Evolutionary conservation across 2,888 invertebrate species (phyloP), one percentile per base, ranked within the genome.

Genomic region (Embidobia sp.): DNA sequence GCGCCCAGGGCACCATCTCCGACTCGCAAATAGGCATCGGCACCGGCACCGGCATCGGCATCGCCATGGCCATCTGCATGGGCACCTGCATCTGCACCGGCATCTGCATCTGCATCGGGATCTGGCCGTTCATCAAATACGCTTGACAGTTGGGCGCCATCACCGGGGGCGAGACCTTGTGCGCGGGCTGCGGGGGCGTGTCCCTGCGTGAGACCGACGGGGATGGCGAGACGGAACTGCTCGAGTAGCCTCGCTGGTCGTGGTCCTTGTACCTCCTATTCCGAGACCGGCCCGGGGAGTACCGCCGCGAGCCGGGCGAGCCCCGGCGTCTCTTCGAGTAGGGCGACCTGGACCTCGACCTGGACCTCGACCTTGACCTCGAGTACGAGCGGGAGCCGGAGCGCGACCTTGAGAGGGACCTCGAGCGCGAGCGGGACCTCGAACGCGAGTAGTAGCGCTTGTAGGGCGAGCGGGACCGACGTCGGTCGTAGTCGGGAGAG

Each of bases 401-500:
- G n/a, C n/a, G n/a, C n/a, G n/a, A n/a, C n/a, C n/a, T n/a, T n/a
- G n/a, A n/a, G n/a, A n/a, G n/a, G n/a, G n/a, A n/a, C n/a, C n/a
- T n/a, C 1, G 55, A 55, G 0, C 40, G 26, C 8, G 55, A 55
- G 4, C 29, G 40, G 1, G 59, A 59, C 33, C 44, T 42, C 2
- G 59, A 59, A n/a, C 44, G 13, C 4, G 59, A 59, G 3, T 37
- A 26, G n/a, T 5, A 3, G 0, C 15, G 6, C 0, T 15, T 27
- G 1, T 6, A 16, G 6, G 44, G 42, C 6, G 59, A 59, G 1
- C 33, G 7, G 0, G 59, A 59, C 13, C n/a, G 19, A 19, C 18
- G 44, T 22, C 33, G 19, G 3, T 57, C 13, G 13, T 37, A 53
- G 5, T 42, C 55, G 7, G 55, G 55, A 7, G 55, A 42, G 8